Base-by-base conservation (phyloP, 1,140 invertebrate genomes). In the Dendroctonus ponderosae region DNA sequence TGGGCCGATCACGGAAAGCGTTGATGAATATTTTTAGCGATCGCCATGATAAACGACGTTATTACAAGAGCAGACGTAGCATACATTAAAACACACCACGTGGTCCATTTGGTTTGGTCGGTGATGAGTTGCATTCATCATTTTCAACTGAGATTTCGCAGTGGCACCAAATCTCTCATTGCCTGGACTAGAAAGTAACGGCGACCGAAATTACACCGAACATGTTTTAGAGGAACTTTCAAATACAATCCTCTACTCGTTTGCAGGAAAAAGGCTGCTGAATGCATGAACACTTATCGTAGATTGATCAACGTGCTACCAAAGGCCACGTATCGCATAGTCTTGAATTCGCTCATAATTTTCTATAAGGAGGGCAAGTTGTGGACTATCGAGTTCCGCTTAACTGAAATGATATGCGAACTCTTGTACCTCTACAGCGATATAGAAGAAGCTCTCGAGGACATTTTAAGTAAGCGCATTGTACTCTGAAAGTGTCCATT, bases 91-190 rank as follows among this genome's bases (percentile, higher is more conserved):
- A 60, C 68, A 7, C 48, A 66, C n/a, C 71, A 72, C 38, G 65
- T 74, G n/a, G 70, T 74, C 37, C 69, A 71, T 43, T 49, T 74
- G 12, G 58, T 71, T 15, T 74, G 73, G 73, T 70, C 70, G 63
- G 49, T 66, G 26, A 69, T 74, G 56, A 74, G 73, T 46, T 73
- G 72, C 38, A 68, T 74, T 5, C 73, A 74, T 46, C 73, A 74
- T 56, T 74, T 74, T 57, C 72, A 72, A 49, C 54, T 74, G n/a
- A 51, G 71, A 49, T 64, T 69, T 41, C 37, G 63, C 26, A 66
- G 53, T 12, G 67, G 59, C 37, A 49, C 66, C 12, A 51, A 42
- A 5, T 57, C 56, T 5, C 8, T 69, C 15, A 68, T 67, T 15
- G 49, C 56, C 7, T 69, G 64, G 63, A 63, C 57, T n/a, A 64